A percentile compares a stretch with the other conserved stretches of the same genome.
phyloP scores from a whole-genome alignment of 2,888 invertebrate genomes.

The Coronaproctus castanopsis region DNA sequence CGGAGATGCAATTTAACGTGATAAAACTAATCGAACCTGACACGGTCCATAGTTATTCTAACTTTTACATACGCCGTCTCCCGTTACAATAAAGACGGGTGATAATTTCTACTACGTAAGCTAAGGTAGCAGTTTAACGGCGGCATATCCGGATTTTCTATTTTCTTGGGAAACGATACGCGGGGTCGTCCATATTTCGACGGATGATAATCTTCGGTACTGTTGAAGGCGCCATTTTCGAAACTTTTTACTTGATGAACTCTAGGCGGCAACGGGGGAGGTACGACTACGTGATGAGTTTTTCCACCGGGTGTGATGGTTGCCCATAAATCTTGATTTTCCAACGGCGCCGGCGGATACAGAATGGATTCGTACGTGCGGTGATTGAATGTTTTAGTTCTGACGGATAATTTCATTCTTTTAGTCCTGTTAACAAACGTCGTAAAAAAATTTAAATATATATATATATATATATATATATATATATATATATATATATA shows the following conservation, averaged over 20 bases:
- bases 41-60: neutral
- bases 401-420: slow-evolving; percentile 3
- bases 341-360: slow-evolving; percentile 36
- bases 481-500: neutral
- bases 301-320: slow-evolving; percentile 54
- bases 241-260: slow-evolving; percentile 25
- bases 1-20: too few species aligned
- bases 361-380: slow-evolving; percentile 33
- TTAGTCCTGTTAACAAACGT: neutral
- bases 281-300: slow-evolving; percentile 28
- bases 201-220: slow-evolving; percentile 43
- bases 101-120: slow-evolving; percentile 8
- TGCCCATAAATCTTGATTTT: slow-evolving; percentile 58
- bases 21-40: too few species aligned
- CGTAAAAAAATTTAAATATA: slow-evolving; percentile 3
- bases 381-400: slow-evolving; percentile 9
- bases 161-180: slow-evolving; percentile 59
- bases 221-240: slow-evolving; percentile 56
- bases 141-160: slow-evolving; percentile 61
- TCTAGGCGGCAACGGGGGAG: slow-evolving; percentile 14
- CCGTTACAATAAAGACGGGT: slow-evolving; percentile 10
- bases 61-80: too few species aligned
- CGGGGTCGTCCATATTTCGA: slow-evolving; percentile 31
- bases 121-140: slow-evolving; percentile 41
- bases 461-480: neutral